Evolutionary conservation across 2,113 vertebrate genomes (phyloP).

Genomic region (Hydropotes inermis): DNA sequence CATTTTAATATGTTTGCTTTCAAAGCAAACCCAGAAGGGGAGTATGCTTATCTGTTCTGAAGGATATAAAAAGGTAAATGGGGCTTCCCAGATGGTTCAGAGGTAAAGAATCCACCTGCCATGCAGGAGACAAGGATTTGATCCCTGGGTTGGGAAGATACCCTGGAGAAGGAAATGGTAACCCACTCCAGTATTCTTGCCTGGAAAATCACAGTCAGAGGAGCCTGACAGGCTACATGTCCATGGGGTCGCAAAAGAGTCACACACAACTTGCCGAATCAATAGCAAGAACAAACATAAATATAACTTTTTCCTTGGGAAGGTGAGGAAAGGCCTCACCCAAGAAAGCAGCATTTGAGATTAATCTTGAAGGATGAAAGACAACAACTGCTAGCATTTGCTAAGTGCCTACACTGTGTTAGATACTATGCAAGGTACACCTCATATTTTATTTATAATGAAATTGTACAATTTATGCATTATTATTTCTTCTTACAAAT

Average conservation of each 20-base stretch:
- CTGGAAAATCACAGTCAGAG: not conserved
- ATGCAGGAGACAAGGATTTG: not conserved
- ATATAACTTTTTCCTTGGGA: not conserved
- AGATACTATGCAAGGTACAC: not conserved
- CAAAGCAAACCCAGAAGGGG: not conserved
- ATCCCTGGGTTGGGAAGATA: not conserved
- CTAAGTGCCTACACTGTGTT: not conserved
- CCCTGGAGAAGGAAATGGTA: not conserved
- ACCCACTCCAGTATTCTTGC: not conserved
- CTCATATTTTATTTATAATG: conserved; percentile 11
- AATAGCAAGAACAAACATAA: not conserved
- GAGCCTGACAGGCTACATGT: not conserved
- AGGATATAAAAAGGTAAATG: not conserved
- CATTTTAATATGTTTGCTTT: not conserved
- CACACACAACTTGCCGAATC: not conserved
- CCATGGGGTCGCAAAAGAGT: not conserved
- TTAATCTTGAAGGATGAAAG: not conserved
- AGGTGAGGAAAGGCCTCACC: not conserved
- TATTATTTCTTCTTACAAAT: conserved; percentile 19
- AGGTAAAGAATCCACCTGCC: not conserved
- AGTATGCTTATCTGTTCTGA: not conserved
- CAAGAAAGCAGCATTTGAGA: not conserved
- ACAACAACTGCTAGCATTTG: not conserved
- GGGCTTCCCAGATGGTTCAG: not conserved
- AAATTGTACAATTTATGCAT: not conserved